These are phyloP conservation scores for Salvelinus fontinalis DNA, from an alignment of 2,113 vertebrate species.

Conservation along the genomic window DNA sequence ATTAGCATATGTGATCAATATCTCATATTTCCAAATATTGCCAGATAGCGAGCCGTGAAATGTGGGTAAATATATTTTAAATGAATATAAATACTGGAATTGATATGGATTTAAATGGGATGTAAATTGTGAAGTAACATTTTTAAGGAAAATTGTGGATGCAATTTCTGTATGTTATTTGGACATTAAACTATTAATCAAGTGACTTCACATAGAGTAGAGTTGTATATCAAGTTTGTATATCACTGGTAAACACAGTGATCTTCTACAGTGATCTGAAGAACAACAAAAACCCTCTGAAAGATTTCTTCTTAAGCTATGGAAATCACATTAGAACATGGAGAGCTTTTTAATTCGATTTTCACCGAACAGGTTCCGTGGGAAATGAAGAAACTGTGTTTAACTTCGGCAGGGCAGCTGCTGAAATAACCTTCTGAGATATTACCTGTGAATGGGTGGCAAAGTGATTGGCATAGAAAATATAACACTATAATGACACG, in stretches of 20 bases:
- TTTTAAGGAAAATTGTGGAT: no score
- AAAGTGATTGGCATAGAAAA: background rate
- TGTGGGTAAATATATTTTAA: background rate
- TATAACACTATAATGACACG: background rate
- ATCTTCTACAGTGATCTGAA: background rate
- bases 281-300: background rate
- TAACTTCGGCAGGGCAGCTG: background rate
- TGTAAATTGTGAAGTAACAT: background rate
- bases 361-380: background rate
- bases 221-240: no score
- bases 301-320: conserved; percentile 2
- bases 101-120: background rate
- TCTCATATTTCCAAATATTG: conserved; percentile 19
- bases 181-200: no score
- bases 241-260: background rate
- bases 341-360: conserved; percentile 1
- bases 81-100: background rate
- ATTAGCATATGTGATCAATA: conserved; percentile 37
- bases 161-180: no score
- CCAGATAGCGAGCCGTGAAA: background rate
- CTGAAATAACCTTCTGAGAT: conserved; percentile 21
- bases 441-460: background rate
- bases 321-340: background rate
- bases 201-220: no score
- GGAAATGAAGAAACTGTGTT: background rate